Conservation (phyloP, 1,140 invertebrate genomes). For the Formica exsecta region DNA sequence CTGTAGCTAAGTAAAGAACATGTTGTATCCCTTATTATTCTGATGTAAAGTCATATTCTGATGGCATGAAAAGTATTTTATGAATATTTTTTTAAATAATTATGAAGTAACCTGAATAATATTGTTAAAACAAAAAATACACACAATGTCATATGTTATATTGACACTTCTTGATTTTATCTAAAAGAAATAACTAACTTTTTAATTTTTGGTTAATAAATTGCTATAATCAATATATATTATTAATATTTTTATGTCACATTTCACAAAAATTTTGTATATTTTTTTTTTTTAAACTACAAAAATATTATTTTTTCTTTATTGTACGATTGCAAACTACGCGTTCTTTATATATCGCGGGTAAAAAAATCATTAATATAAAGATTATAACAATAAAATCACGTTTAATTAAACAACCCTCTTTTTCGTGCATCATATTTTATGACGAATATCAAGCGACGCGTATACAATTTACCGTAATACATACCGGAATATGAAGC, state of each 20-base stretch:
- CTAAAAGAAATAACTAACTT: not conserved
- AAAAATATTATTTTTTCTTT: not conserved
- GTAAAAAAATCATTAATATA: not conserved
- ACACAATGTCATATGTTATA: not conserved
- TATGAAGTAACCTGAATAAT: not conserved
- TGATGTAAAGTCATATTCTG: not conserved
- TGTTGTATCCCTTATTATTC: not conserved
- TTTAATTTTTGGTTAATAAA: not conserved
- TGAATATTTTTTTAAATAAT: not conserved
- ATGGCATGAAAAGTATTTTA: not conserved
- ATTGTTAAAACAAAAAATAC: not conserved
- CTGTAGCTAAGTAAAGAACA: not conserved
- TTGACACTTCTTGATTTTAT: not conserved
- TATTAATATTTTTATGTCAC: conserved; percentile 11
- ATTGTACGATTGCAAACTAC: not conserved
- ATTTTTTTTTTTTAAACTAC: not conserved
- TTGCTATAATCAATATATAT: not conserved
- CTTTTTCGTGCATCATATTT: not conserved
- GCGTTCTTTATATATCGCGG: not conserved
- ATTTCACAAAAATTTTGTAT: not conserved
- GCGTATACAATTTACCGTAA: not conserved
- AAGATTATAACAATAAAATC: conserved; percentile 10
- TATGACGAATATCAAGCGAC: not conserved
- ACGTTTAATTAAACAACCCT: conserved; percentile 16
- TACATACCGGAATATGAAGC: conserved; percentile 14